Evolutionary conservation across 2,888 invertebrate species (phyloP).

Genomic region (Eudiplozoon nipponicum): DNA sequence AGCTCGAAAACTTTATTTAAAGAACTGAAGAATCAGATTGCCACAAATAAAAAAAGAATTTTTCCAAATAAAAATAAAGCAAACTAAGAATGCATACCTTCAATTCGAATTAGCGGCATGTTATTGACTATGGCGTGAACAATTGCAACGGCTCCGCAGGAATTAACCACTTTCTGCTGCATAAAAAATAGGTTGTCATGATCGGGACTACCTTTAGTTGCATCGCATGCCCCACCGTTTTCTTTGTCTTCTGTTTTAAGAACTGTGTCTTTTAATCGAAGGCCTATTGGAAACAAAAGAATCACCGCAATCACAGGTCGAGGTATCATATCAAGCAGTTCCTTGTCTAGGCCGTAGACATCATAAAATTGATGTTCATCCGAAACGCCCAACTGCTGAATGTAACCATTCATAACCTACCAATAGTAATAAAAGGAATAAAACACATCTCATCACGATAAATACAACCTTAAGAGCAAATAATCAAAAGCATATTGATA

Average conservation of each 20-base stretch:
- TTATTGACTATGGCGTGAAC: constrained; percentile 6
- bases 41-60: too few species aligned
- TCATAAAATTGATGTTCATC: constrained; percentile 2
- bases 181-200: constrained; percentile 3
- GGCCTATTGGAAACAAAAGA: constrained; percentile 1
- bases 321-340: not conserved
- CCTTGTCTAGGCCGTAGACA: constrained; percentile 1
- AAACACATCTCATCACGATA: too few species aligned
- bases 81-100: not conserved
- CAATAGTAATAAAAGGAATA: too few species aligned
- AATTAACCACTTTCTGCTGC: constrained; percentile 6
- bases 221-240: not conserved
- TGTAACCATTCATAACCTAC: too few species aligned
- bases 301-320: not conserved
- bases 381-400: not conserved
- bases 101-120: not conserved
- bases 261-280: not conserved
- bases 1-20: too few species aligned
- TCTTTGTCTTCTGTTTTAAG: not conserved
- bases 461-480: too few species aligned
- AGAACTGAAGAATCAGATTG: too few species aligned
- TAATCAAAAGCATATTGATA: too few species aligned
- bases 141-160: constrained; percentile 7
- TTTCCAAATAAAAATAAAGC: not conserved
- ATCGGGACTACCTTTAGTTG: not conserved